These are phyloP conservation scores for Synergus japonicus DNA, from an alignment of 2,888 invertebrate species.

Conservation along the genomic window DNA sequence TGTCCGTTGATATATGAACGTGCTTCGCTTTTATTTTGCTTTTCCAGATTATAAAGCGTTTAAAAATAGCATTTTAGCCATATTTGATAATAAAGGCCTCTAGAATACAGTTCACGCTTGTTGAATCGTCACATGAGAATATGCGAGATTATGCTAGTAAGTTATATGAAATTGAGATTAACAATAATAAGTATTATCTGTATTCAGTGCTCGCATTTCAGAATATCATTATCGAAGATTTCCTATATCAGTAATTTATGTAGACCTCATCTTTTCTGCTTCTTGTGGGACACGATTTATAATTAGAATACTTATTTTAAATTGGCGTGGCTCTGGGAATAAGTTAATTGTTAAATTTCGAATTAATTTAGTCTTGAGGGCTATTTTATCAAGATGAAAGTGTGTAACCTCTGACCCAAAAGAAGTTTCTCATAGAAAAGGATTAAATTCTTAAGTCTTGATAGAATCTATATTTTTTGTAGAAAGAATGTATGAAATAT, in stretches of 20 bases:
- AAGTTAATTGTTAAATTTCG: neutral
- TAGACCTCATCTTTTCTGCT: neutral
- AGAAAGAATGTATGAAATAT: neutral
- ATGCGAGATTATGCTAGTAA: neutral
- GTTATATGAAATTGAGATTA: neutral
- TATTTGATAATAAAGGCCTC: neutral
- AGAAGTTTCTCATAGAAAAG: too few species aligned
- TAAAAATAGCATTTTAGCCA: neutral
- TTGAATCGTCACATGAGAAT: neutral
- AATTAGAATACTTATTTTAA: neutral
- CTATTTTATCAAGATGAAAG: neutral
- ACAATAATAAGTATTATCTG: neutral
- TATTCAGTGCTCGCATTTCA: neutral
- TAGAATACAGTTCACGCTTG: neutral
- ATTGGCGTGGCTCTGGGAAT: neutral
- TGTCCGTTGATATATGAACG: neutral
- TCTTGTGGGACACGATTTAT: neutral
- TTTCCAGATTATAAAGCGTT: neutral
- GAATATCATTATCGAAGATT: neutral
- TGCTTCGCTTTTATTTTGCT: conserved; percentile 12
- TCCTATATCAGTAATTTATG: neutral
- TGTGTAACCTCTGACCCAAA: neutral
- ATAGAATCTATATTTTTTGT: neutral
- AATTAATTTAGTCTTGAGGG: neutral
- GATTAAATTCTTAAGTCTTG: neutral